A percentile compares a stretch with the other conserved stretches of the same genome.
These are phyloP conservation scores for Nautilus pompilius DNA, from an alignment of 1,140 invertebrate genomes.

Conservation along the genomic window DNA sequence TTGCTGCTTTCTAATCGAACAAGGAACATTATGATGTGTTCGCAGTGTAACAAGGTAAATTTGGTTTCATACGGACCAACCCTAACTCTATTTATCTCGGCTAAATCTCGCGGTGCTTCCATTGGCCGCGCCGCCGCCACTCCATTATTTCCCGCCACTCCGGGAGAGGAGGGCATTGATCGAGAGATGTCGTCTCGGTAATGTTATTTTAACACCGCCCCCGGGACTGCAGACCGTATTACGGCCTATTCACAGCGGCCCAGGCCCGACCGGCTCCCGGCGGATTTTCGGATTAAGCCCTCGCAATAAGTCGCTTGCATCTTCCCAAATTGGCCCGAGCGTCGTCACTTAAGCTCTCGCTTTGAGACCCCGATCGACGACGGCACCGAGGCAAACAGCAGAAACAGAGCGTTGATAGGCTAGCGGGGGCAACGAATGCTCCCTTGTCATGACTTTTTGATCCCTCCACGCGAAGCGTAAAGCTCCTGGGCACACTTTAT, in stretches of 20 bases:
- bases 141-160: neutral
- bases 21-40: neutral
- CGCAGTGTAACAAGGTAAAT: neutral
- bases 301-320: neutral
- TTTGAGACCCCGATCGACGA: neutral
- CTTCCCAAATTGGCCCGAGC: slow-evolving; percentile 3
- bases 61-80: neutral
- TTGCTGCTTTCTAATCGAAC: neutral
- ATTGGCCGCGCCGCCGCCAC: neutral
- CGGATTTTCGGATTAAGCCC: neutral
- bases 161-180: neutral
- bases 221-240: neutral
- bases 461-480: too few species aligned
- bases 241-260: neutral
- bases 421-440: too few species aligned
- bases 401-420: too few species aligned
- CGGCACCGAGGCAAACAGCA: neutral
- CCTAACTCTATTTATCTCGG: neutral
- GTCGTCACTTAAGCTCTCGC: slow-evolving; percentile 1
- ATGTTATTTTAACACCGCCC: slow-evolving; percentile 5
- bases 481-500: too few species aligned
- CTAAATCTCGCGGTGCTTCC: neutral
- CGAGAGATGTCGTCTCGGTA: neutral
- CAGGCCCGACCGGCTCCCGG: neutral
- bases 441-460: too few species aligned